These are phyloP conservation scores for Ctenoplectra terminalis DNA, from an alignment of 1,140 invertebrate genomes.

Conservation along the genomic window DNA sequence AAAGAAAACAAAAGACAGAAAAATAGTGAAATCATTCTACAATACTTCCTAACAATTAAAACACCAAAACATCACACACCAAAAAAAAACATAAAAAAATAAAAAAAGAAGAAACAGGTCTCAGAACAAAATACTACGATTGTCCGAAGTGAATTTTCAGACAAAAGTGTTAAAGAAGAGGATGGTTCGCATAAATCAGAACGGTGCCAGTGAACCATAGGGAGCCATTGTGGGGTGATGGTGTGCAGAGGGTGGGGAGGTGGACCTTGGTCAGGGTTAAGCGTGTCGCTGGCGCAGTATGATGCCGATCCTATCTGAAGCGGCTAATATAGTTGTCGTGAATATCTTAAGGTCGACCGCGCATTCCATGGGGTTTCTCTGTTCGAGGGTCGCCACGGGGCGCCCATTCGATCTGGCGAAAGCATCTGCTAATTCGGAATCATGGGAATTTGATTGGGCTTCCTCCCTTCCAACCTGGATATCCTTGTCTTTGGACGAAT, in stretches of 20 bases:
- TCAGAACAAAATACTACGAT: neutral
- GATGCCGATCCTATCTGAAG: constrained; percentile 82
- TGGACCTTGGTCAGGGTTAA: constrained; percentile 65
- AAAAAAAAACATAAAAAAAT: neutral
- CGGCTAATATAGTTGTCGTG: constrained; percentile 84
- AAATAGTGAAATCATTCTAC: too few species aligned
- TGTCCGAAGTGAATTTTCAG: constrained; percentile 1
- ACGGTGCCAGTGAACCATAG: constrained; percentile 4
- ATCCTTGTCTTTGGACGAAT: neutral
- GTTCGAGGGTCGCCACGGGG: constrained; percentile 79
- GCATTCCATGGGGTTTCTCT: constrained; percentile 79
- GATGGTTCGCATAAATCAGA: constrained; percentile 46
- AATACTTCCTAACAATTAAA: too few species aligned
- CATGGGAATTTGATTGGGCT: constrained; percentile 83
- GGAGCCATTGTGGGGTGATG: neutral
- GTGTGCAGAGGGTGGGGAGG: constrained; percentile 24
- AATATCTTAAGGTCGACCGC: constrained; percentile 80
- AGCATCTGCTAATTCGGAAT: constrained; percentile 84
- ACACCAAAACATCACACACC: too few species aligned
- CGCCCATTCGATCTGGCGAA: constrained; percentile 82
- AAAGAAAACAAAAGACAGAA: too few species aligned
- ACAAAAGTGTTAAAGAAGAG: constrained; percentile 45
- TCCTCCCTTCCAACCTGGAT: constrained; percentile 17
- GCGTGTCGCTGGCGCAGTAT: constrained; percentile 80
- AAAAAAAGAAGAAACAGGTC: neutral